Evolutionary conservation across 2,888 invertebrate genomes (phyloP), one percentile per base, ranked within the genome.

Genomic region (Dendrolimus houi): DNA sequence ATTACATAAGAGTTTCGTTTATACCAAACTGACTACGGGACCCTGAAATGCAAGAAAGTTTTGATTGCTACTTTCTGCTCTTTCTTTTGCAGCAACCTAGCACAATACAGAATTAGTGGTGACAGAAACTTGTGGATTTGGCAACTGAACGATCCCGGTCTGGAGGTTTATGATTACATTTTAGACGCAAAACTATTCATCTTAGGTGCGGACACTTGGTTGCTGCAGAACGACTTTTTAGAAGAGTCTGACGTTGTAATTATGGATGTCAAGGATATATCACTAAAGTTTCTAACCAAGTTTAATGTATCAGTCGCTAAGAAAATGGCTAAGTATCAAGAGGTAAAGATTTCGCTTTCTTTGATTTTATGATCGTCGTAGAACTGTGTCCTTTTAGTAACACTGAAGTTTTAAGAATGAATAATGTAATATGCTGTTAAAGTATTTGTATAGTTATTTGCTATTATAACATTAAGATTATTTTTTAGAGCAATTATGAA

Each of bases 291-390:
- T 53, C 55, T 83, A 60, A 92, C 80, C 54, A 95, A 94, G 57
- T 93, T 94, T 66, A 92, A 94, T 71, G 72, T 94, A 17, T 93
- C 94, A 0, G 70, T 94, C 58, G 94, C 94, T 0, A 93, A 91
- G 64, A 85, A 92, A 63, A 85, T 94, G 52, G 79, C 92, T 6
- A 92, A 93, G 66, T 94, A 94, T 68, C 92, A 94, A 74, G 93
- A 94, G 85, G 84, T 87, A 58, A 17, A 17, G 17, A 17, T 17
- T 17, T 17, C 17, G 17, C 17, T 17, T 17, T 17, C 2, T 17
- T 17, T 17, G 17, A 17, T 17, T 17, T 17, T 17, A 17, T 17
- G 2, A 17, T 17, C 17, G 17, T 17, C 17, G 17, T 2, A 17
- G 17, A 17, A 17, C 17, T 17, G 17, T 17, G 17, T 2, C 1